Percentiles rank a stretch among this genome's conserved stretches.
Conservation (phyloP, 2,113 vertebrate species). For the Dasyornis broadbenti region DNA sequence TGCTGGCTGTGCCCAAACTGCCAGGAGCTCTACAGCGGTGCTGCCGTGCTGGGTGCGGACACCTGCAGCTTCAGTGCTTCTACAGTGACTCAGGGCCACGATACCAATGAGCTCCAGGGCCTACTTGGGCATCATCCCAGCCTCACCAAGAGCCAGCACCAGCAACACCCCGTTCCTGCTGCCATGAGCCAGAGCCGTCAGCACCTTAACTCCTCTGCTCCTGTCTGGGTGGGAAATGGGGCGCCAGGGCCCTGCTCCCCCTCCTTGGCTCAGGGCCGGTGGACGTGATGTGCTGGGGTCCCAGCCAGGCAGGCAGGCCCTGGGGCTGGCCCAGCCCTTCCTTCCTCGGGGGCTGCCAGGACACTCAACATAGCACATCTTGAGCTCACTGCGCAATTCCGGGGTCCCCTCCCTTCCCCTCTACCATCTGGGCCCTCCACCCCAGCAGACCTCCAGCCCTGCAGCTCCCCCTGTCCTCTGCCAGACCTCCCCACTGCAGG, state of each 20-base stretch:
- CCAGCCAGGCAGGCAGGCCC: neutral
- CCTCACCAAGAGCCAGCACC: neutral
- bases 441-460: neutral
- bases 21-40: fast-evolving
- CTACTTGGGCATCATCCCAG: neutral
- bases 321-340: neutral
- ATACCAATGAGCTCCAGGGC: neutral
- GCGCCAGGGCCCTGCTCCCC: neutral
- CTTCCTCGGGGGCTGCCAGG: neutral
- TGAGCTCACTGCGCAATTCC: fast-evolving
- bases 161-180: slow-evolving; percentile 44
- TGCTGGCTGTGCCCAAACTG: fast-evolving
- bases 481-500: neutral
- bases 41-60: neutral
- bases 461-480: fast-evolving
- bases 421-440: neutral
- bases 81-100: neutral
- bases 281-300: neutral
- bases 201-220: neutral
- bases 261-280: fast-evolving
- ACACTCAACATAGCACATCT: neutral
- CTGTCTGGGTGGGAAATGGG: fast-evolving
- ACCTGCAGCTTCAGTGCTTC: neutral
- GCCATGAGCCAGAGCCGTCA: neutral
- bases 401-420: neutral